These are phyloP conservation scores for Eutolmus rufibarbis DNA, from an alignment of 2,888 invertebrate genomes.

Conservation along the genomic window DNA sequence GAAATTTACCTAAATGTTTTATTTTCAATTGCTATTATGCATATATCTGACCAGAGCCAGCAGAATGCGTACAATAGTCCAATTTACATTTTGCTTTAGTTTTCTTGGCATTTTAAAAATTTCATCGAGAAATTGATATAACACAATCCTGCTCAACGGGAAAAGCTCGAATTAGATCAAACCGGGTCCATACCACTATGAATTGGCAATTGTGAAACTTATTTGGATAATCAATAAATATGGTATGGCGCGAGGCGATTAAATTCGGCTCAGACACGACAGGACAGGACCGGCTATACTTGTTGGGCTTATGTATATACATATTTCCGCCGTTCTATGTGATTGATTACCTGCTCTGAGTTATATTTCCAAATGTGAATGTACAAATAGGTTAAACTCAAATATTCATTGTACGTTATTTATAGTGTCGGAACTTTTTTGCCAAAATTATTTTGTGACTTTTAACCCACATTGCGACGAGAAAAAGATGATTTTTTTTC, in stretches of 20 bases:
- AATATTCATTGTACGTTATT: constrained; percentile 33
- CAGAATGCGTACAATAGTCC: neutral
- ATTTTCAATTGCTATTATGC: neutral
- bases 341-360: neutral
- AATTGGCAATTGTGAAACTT: neutral
- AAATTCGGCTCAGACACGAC: neutral
- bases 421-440: constrained; percentile 7
- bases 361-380: constrained; percentile 48
- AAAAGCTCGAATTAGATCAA: neutral
- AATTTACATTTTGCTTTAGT: neutral
- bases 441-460: constrained; percentile 20
- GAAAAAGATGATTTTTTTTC: neutral
- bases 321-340: constrained; percentile 2
- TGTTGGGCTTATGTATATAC: constrained; percentile 1
- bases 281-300: neutral
- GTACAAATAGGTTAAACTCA: constrained; percentile 48
- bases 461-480: neutral
- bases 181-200: neutral
- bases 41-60: neutral
- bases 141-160: neutral
- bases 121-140: neutral
- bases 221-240: neutral
- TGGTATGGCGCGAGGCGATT: neutral
- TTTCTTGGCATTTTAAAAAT: neutral
- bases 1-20: neutral